Evolutionary conservation across 92 coral and sea anemone genomes (phyloP).

Genomic region (Desmophyllum pertusum): DNA sequence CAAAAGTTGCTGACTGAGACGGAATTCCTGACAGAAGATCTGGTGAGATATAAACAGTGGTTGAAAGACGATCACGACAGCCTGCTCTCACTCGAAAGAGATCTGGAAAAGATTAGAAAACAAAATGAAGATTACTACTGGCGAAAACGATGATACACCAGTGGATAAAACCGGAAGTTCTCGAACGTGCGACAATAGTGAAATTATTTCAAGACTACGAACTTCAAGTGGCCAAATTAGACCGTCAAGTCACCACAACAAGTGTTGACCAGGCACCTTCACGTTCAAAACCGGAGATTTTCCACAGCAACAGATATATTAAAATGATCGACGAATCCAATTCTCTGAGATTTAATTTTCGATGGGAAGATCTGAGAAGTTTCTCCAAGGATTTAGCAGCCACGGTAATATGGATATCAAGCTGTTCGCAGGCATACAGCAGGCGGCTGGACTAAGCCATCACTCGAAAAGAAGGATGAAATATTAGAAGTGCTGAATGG

Average conservation of each 20-base stretch:
- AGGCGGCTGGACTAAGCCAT: constrained; percentile 29
- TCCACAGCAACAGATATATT: constrained; percentile 36
- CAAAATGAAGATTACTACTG: constrained; percentile 20
- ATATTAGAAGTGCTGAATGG: constrained; percentile 7
- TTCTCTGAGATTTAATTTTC: constrained; percentile 27
- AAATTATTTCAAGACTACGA: constrained; percentile 24
- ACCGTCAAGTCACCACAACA: neutral
- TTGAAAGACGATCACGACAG: neutral
- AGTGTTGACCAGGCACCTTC: constrained; percentile 33
- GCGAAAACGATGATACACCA: neutral
- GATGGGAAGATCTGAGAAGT: constrained; percentile 30
- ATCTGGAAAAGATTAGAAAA: constrained; percentile 41
- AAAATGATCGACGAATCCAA: constrained; percentile 33
- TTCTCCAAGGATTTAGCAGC: constrained; percentile 27
- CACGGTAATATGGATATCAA: constrained; percentile 29
- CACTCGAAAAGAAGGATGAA: constrained; percentile 32
- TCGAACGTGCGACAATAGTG: constrained; percentile 15
- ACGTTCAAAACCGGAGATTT: constrained; percentile 37
- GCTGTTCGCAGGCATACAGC: constrained; percentile 46
- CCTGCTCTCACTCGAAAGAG: constrained; percentile 31
- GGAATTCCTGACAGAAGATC: constrained; percentile 41
- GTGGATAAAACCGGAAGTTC: neutral
- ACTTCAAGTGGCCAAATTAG: constrained; percentile 29
- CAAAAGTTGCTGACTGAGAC: constrained; percentile 32
- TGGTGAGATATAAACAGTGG: constrained; percentile 29